phyloP scores from a whole-genome alignment of 2,888 invertebrate genomes.

The Rhagium mordax region DNA sequence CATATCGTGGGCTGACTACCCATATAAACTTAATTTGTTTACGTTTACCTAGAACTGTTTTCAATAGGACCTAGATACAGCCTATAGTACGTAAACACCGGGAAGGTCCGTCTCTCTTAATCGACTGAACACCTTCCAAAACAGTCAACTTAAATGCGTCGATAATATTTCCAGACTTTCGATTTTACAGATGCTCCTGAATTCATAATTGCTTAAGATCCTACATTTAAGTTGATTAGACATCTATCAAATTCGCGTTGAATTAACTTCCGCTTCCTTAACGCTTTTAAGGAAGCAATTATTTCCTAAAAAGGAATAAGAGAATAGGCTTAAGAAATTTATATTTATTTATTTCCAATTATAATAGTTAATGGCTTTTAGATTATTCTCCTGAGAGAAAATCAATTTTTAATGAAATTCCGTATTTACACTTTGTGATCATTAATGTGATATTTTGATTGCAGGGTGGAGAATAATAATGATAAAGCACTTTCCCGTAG shows the following conservation, averaged over 20 bases:
- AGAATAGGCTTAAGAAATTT: constrained; percentile 2
- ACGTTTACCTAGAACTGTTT: too few relatives aligned
- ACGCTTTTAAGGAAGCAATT: constrained; percentile 8
- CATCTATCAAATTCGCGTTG: neutral
- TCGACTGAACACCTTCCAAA: too few relatives aligned
- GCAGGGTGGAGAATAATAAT: constrained; percentile 1
- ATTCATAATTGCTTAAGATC: too few relatives aligned
- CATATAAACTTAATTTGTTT: too few relatives aligned
- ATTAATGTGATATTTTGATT: constrained; percentile 28
- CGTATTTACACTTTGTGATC: constrained; percentile 21
- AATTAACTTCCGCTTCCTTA: constrained; percentile 6
- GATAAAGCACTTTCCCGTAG: neutral
- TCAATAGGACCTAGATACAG: too few relatives aligned
- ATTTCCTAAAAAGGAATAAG: constrained; percentile 6
- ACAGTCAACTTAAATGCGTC: too few relatives aligned
- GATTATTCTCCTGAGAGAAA: constrained; percentile 15
- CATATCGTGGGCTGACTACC: too few relatives aligned
- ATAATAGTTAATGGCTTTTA: constrained; percentile 11
- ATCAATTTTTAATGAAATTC: constrained; percentile 22
- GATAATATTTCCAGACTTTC: too few relatives aligned
- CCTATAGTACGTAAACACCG: too few relatives aligned
- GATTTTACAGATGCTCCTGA: too few relatives aligned
- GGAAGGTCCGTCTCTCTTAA: too few relatives aligned
- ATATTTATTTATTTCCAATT: constrained; percentile 28
- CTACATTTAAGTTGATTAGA: neutral